phyloP scores from a whole-genome alignment of 2,888 invertebrate species.

The Hylaea fasciaria region DNA sequence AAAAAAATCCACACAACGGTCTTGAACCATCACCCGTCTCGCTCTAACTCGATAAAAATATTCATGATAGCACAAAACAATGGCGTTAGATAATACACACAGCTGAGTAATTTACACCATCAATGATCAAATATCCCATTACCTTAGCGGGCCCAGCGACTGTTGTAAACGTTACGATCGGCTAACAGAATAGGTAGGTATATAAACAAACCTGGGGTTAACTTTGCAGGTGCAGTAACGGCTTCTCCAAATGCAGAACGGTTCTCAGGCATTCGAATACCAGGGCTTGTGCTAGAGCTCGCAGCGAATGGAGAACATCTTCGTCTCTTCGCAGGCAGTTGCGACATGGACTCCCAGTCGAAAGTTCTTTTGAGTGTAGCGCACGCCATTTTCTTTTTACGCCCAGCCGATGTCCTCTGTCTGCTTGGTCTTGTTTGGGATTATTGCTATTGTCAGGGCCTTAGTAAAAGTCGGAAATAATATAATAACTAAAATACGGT shows the following conservation, averaged over 20 bases:
- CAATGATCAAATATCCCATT: slow-evolving; percentile 7
- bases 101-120: slow-evolving; percentile 56
- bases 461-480: slow-evolving; percentile 68
- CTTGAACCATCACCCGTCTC: slow-evolving; percentile 71
- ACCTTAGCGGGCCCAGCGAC: slow-evolving; percentile 1
- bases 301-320: slow-evolving; percentile 95
- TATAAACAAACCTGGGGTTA: slow-evolving; percentile 93
- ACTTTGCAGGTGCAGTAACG: slow-evolving; percentile 88
- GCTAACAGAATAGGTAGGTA: slow-evolving; percentile 47
- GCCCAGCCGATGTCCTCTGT: slow-evolving; percentile 84
- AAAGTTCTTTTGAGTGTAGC: slow-evolving; percentile 97
- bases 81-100: slow-evolving; percentile 67
- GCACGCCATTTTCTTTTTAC: slow-evolving; percentile 96
- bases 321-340: slow-evolving; percentile 94
- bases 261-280: slow-evolving; percentile 82
- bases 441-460: slow-evolving; percentile 64
- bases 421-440: slow-evolving; percentile 62
- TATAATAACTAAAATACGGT: slow-evolving; percentile 56
- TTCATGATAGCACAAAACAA: slow-evolving; percentile 73
- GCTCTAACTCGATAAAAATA: slow-evolving; percentile 78
- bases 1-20: slow-evolving; percentile 70
- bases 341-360: slow-evolving; percentile 97
- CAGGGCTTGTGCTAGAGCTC: slow-evolving; percentile 80
- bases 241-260: slow-evolving; percentile 94
- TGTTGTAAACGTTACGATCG: neutral